Base-by-base conservation (phyloP, 2,888 invertebrate species). In the Nomada goodeniana region DNA sequence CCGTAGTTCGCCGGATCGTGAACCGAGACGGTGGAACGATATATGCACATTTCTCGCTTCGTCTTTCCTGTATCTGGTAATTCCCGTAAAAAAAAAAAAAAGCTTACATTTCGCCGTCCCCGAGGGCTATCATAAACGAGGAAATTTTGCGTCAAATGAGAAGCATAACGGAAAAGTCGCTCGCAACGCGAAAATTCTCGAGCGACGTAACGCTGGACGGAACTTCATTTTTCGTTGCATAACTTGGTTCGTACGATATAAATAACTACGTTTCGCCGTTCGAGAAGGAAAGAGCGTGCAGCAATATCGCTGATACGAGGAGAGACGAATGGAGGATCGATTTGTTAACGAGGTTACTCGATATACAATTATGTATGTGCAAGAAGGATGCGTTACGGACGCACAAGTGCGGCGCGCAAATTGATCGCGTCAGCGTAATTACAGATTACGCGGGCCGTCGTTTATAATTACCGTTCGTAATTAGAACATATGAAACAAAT, bases 361-460 rank as follows among this genome's bases (percentile, higher is more conserved):
- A 23, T 53, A 52, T 29, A 36, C 36, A 36, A 36, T 36, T 36
- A 36, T 36, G 36, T 36, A 36, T 36, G 36, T 36, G 36, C 60
- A 26, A 50, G n/a, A 47, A 76, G 55, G 76, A 36, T 68, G 47
- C 69, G 55, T 29, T 29, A 59, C 65, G 23, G 29, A 52, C n/a
- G 69, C 44, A 63, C 59, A 61, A 67, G 59, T n/a, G 52, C 26
- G 52, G 18, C 26, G 78, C 15, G 64, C 50, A 77, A 77, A 78
- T 78, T 71, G 36, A 15, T 59, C 59, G 70, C 69, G 59, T 77
- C 78, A 65, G 44, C 79, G n/a, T 77, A 80, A 80, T 80, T 77
- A 67, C 55, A 61, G 70, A 70, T 71, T 65, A 42, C 67, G 65
- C 47, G 23, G 5, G 53, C 57, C 64, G 69, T 36, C 70, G 64